A percentile compares a stretch with the other conserved stretches of the same genome.
phyloP scores from a whole-genome alignment of 2,797 vertebrate genomes.

The Hippoglossus hippoglossus region DNA sequence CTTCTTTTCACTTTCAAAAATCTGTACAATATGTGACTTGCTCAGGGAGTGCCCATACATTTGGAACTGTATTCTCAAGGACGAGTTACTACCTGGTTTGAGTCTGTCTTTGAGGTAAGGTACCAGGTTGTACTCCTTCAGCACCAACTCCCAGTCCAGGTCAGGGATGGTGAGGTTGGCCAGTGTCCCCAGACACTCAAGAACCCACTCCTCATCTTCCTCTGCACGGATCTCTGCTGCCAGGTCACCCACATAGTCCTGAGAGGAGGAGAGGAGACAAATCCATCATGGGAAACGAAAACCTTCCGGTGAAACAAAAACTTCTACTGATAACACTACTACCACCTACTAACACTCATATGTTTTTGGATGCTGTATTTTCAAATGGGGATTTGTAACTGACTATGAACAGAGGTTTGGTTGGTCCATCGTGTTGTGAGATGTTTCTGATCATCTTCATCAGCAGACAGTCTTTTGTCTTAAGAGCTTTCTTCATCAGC shows the following conservation, averaged over 20 bases:
- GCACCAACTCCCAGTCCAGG: conserved; percentile 94
- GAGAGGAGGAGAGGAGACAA: background rate
- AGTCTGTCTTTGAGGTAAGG: conserved; percentile 94
- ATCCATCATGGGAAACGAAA: background rate
- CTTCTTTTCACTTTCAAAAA: background rate
- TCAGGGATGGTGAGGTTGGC: conserved; percentile 94
- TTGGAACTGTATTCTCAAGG: no score
- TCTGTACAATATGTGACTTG: background rate
- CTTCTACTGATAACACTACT: background rate
- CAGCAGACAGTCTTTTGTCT: conserved; percentile 93
- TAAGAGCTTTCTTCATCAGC: conserved; percentile 95
- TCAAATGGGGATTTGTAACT: conserved; percentile 53
- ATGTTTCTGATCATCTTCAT: conserved; percentile 99
- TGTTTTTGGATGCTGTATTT: background rate
- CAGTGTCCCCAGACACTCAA: conserved; percentile 94
- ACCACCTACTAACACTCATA: background rate
- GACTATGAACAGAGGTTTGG: conserved; percentile 93
- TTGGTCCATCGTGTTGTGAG: conserved; percentile 93
- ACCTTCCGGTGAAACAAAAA: background rate
- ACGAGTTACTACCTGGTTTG: conserved; percentile 86
- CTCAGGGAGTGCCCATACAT: background rate
- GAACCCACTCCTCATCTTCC: conserved; percentile 94
- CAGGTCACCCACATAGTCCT: conserved; percentile 96
- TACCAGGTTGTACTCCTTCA: conserved; percentile 94
- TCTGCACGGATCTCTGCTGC: conserved; percentile 91